Conservation (phyloP, 2,113 vertebrate genomes). For the Synodontis membranacea region DNA sequence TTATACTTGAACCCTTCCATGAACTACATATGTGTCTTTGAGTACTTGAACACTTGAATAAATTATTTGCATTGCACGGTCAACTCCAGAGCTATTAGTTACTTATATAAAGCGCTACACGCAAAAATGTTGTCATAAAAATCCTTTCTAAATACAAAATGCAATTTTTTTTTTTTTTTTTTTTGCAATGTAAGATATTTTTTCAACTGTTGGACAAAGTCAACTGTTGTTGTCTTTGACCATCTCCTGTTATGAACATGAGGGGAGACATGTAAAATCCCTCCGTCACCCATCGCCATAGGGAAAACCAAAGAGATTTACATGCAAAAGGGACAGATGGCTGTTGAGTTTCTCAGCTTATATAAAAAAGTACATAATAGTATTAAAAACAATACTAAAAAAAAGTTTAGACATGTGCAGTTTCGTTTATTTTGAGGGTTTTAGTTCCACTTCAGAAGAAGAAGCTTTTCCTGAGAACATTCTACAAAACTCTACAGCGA, state of each 20-base stretch:
- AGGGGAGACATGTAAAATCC: not conserved
- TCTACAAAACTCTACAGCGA: not conserved
- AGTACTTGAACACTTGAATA: constrained; percentile 19
- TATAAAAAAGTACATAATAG: not conserved
- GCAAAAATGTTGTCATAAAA: not conserved
- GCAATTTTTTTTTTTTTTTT: not conserved
- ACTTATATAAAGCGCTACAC: not conserved
- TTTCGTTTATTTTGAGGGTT: not conserved
- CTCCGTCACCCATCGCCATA: not conserved
- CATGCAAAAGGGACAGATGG: not conserved
- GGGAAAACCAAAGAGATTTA: not conserved
- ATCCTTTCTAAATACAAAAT: not conserved
- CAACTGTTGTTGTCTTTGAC: not conserved
- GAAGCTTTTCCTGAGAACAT: not conserved
- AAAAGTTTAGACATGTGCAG: not conserved
- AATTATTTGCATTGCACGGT: constrained; percentile 5
- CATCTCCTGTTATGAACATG: not conserved
- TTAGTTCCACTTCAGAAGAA: not conserved
- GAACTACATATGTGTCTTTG: constrained; percentile 15
- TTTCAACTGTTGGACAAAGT: not conserved
- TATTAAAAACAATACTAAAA: not conserved
- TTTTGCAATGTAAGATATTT: not conserved
- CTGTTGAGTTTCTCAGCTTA: not conserved
- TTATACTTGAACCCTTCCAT: constrained; percentile 10
- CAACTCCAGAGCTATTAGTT: not conserved